A percentile compares a stretch with the other conserved stretches of the same genome.
phyloP scores from a whole-genome alignment of 1,140 invertebrate species.

The Eulimnadia texana region DNA sequence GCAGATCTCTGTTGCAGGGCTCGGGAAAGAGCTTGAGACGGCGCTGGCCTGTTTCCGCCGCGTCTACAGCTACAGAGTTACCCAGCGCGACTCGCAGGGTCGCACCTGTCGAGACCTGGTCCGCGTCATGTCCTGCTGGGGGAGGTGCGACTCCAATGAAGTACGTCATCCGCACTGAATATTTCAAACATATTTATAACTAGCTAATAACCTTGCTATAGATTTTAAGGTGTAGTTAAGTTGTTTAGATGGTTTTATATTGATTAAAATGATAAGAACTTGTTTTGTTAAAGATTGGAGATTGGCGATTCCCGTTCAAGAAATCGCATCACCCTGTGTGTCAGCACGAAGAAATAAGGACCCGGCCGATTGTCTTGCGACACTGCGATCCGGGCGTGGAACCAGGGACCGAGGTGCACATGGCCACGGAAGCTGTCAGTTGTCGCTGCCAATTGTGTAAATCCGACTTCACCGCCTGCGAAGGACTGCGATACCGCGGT shows the following conservation, averaged over 20 bases:
- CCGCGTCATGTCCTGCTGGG: constrained; percentile 61
- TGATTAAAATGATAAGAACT: not conserved
- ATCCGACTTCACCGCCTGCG: constrained; percentile 36
- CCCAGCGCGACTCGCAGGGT: constrained; percentile 44
- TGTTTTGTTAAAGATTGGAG: constrained; percentile 42
- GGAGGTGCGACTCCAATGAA: constrained; percentile 67
- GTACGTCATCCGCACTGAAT: constrained; percentile 25
- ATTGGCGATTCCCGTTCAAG: constrained; percentile 75
- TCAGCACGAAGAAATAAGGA: constrained; percentile 47
- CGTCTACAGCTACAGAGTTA: constrained; percentile 32
- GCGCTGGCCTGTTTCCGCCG: constrained; percentile 34
- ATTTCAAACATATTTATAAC: not conserved
- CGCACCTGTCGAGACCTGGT: constrained; percentile 52
- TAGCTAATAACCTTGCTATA: not conserved
- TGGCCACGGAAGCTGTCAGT: constrained; percentile 43
- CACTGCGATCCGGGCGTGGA: constrained; percentile 47
- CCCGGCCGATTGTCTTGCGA: constrained; percentile 36
- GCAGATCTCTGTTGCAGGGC: not conserved
- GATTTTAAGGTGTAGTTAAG: not conserved
- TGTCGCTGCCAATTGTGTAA: constrained; percentile 42
- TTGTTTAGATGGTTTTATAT: not conserved
- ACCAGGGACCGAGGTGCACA: constrained; percentile 39
- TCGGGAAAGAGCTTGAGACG: constrained; percentile 10
- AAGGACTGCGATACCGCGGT: constrained; percentile 26
- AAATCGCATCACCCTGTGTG: constrained; percentile 67